These are phyloP conservation scores for Euura lappo DNA, from an alignment of 1,140 invertebrate genomes.

Conservation along the genomic window DNA sequence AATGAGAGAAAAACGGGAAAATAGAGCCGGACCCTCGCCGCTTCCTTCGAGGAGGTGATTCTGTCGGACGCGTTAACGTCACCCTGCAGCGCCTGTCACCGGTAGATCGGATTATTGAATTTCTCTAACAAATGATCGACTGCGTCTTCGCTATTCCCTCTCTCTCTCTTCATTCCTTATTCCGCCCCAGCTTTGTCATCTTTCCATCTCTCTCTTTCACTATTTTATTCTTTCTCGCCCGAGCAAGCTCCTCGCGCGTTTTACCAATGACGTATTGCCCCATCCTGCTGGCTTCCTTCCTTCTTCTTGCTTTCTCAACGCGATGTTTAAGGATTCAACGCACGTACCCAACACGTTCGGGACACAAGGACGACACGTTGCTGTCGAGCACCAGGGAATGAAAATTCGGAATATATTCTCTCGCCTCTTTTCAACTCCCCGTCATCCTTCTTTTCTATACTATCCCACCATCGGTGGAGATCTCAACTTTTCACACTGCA, in stretches of 20 bases:
- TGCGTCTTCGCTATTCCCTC: conserved; percentile 19
- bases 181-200: conserved; percentile 10
- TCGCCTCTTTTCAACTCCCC: too few relatives aligned
- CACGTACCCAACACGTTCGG: neutral
- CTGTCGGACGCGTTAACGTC: conserved; percentile 17
- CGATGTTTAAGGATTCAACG: neutral
- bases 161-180: conserved; percentile 23
- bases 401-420: neutral
- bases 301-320: neutral
- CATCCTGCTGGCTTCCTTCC: conserved; percentile 10
- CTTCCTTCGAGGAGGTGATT: conserved; percentile 22
- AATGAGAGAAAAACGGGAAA: conserved; percentile 45
- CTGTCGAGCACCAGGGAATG: neutral
- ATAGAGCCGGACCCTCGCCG: too few relatives aligned
- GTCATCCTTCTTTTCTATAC: too few relatives aligned
- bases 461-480: too few relatives aligned
- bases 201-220: conserved; percentile 17
- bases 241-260: conserved; percentile 16
- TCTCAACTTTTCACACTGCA: too few relatives aligned
- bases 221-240: conserved; percentile 12
- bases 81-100: conserved; percentile 33
- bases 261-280: conserved; percentile 42
- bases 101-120: conserved; percentile 48
- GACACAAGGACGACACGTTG: neutral
- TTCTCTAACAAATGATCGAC: conserved; percentile 51